Evolutionary conservation across 2,113 vertebrate species (phyloP).

Genomic region (Calidris pugnax): DNA sequence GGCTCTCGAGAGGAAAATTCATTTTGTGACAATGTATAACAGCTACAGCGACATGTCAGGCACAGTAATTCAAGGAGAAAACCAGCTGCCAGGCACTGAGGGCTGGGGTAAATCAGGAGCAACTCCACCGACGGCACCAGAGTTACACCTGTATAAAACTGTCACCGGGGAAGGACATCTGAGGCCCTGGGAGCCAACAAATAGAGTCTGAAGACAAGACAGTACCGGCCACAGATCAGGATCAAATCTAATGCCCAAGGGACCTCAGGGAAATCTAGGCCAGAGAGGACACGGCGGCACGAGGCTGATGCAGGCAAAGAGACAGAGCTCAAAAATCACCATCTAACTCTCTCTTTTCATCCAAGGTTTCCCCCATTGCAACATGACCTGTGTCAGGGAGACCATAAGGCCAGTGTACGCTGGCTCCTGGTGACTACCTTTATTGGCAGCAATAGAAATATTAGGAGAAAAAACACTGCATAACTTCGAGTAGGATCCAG

Average conservation of each 20-base stretch:
- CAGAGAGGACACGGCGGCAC: fast-evolving
- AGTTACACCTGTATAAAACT: slow-evolving; percentile 2
- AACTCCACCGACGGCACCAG: background rate
- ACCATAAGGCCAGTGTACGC: background rate
- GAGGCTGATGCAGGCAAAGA: background rate
- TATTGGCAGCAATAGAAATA: background rate
- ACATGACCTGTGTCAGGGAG: background rate
- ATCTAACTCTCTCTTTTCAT: background rate
- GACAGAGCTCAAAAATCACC: background rate
- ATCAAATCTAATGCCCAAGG: background rate
- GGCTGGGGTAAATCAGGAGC: background rate
- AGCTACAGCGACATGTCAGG: background rate
- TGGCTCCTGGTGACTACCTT: background rate
- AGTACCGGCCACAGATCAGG: background rate
- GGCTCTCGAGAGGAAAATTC: slow-evolving; percentile 19
- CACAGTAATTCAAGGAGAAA: background rate
- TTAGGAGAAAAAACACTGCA: background rate
- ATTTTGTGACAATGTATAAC: slow-evolving; percentile 10
- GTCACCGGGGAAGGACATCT: background rate
- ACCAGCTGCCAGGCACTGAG: background rate
- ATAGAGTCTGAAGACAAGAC: background rate
- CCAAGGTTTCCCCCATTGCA: background rate
- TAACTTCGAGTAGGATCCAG: background rate
- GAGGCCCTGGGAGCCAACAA: background rate
- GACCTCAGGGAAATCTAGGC: background rate